Base-by-base conservation (phyloP, 2,113 vertebrate species). In the Trinectes maculatus region DNA sequence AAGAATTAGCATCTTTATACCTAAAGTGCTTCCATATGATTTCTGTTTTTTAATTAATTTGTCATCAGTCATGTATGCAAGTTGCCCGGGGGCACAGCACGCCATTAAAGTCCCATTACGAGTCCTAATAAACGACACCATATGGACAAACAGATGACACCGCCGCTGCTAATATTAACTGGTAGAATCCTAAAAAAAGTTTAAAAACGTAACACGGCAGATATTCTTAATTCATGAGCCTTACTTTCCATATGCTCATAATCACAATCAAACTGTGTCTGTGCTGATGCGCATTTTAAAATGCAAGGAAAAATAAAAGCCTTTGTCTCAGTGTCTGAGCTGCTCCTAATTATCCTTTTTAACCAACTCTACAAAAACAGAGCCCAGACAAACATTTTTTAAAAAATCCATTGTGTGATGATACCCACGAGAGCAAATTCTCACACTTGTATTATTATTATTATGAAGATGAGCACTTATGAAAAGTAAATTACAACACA, bases 301-400 rank as follows among this genome's bases (percentile, higher is more conserved):
- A 72, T 4, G 13, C 8, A 16, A 16, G 34, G 18, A 37, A 39
- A 57, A 59, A n/a, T n/a, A n/a, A 54, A 61, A 56, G 59, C 52
- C 22, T 25, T 24, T 60, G 47, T 61, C 48, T 79, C 39, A 21
- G 40, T 25, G 29, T 63, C 49, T 47, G 40, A 10, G 34, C 44
- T 62, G 61, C 53, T 24, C 49, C 4, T 53, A n/a, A n/a, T n/a
- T n/a, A n/a, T n/a, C n/a, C n/a, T n/a, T n/a, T n/a, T n/a, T n/a
- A n/a, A n/a, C n/a, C n/a, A n/a, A n/a, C n/a, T n/a, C n/a, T n/a
- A n/a, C n/a, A n/a, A n/a, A n/a, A n/a, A 77, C 60, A 59, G 16
- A 63, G 28, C 60, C 49, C 55, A 71, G 73, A 80, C 55, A 84
- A 81, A 75, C n/a, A n/a, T n/a, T n/a, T n/a, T n/a, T n/a, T n/a